Evolutionary conservation across 2,888 invertebrate genomes (phyloP).

Genomic region (Luperina nickerlii): DNA sequence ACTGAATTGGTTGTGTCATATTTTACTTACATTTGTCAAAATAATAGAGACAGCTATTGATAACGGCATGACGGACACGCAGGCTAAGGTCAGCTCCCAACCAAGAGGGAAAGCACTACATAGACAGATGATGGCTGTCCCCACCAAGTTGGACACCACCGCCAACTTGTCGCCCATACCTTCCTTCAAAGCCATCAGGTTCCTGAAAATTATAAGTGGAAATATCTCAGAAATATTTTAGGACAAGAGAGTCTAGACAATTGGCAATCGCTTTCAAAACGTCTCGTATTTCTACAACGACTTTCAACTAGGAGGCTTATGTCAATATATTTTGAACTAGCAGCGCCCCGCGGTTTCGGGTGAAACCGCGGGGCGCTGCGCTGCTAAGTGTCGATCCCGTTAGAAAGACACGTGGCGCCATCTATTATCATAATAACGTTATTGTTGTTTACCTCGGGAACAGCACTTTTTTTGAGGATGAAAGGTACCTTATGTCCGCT

Average conservation of each 20-base stretch:
- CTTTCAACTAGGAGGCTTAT: neutral
- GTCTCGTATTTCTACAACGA: neutral
- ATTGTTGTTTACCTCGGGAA: no score
- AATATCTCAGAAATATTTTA: neutral
- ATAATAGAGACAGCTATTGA: constrained; percentile 93
- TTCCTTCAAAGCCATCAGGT: constrained; percentile 94
- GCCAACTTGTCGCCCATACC: constrained; percentile 96
- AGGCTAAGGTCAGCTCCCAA: constrained; percentile 95
- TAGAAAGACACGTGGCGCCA: no score
- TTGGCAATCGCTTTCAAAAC: no score
- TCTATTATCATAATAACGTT: no score
- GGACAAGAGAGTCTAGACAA: neutral
- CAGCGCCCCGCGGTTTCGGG: no score
- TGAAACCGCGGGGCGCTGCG: no score
- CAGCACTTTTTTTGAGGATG: no score
- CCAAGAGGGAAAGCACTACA: constrained; percentile 94
- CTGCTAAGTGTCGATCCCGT: no score
- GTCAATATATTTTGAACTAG: neutral
- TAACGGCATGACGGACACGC: constrained; percentile 94
- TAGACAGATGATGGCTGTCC: constrained; percentile 93
- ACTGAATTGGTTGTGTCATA: neutral
- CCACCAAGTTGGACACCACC: constrained; percentile 93
- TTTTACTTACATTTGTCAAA: constrained; percentile 92
- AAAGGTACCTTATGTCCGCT: no score
- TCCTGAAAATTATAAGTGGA: constrained; percentile 84